Base-by-base conservation (phyloP, 2,888 invertebrate species). In the Ectemnius continuus region DNA sequence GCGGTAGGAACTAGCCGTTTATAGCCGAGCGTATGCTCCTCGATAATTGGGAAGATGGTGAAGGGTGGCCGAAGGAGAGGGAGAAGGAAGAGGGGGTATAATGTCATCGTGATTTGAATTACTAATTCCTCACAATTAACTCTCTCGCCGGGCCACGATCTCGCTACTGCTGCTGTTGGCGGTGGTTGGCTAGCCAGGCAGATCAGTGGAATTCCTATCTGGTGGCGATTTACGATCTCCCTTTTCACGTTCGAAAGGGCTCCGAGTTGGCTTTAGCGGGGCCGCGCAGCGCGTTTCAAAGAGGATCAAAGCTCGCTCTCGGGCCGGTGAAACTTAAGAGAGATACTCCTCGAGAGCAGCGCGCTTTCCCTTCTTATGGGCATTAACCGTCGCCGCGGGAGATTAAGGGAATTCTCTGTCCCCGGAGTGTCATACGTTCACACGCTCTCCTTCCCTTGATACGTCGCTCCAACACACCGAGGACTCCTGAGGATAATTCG, bases 241-340 rank as follows among this genome's bases (percentile, higher is more conserved):
- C 56, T 47, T 64, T 61, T 46, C 67, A 57, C 23, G 62, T 60
- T 26, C 28, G 20, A 28, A 52, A 57, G 14, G 61, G 46, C 20
- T 18, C 13, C 57, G 63, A n/a, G 36, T 36, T 36, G 36, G 36
- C 36, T 36, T 36, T 36, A 52, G 57, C 62, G 60, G 61, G 67
- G 73, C 64, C 63, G 61, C 71, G 70, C 36, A 8, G 4, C 36
- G 4, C 36, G 8, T 36, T 71, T 69, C 63, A 67, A 72, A 72
- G 72, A 77, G 70, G 69, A 71, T 80, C 77, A 67, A 75, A 69
- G 61, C 36, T 8, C 4, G 4, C 5, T 2, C 36, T 36, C 67
- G 61, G 63, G 48, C 48, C 59, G 67, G 68, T 73, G 73, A 83
- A 83, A 78, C 69, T 76, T 67, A 61, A 75, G 75, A 75, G 75